phyloP scores from a whole-genome alignment of 2,113 vertebrate species.

The Coturnix japonica region DNA sequence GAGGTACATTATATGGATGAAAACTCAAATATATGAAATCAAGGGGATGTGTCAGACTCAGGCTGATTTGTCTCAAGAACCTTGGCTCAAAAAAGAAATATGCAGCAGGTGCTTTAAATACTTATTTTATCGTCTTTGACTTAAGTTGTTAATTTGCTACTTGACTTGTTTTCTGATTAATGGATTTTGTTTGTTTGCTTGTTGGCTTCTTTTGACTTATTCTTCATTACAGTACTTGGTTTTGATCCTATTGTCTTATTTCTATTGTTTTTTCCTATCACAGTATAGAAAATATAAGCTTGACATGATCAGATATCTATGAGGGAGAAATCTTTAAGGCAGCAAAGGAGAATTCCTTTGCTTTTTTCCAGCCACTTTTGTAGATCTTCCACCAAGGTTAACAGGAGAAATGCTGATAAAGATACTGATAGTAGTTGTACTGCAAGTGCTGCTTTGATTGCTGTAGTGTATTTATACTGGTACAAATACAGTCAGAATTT shows the following conservation, averaged over 20 bases:
- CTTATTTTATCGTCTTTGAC: not conserved
- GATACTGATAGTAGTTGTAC: not conserved
- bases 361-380: not conserved
- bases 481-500: not conserved
- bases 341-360: slow-evolving; percentile 6
- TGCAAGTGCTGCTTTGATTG: not conserved
- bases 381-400: not conserved
- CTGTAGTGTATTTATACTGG: not conserved
- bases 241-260: slow-evolving; percentile 36
- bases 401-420: not conserved
- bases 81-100: not conserved
- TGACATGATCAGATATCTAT: slow-evolving; percentile 23
- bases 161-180: not conserved
- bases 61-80: not conserved
- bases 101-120: not conserved
- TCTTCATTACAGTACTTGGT: slow-evolving; percentile 2
- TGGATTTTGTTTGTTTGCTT: not conserved
- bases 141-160: not conserved
- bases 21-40: slow-evolving; percentile 13
- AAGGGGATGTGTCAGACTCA: not conserved
- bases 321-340: not conserved
- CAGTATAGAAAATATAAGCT: slow-evolving; percentile 5
- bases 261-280: slow-evolving; percentile 37
- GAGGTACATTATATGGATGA: not conserved
- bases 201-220: not conserved